phyloP scores from a whole-genome alignment of 2,113 vertebrate species.

The Elephantulus edwardii region DNA sequence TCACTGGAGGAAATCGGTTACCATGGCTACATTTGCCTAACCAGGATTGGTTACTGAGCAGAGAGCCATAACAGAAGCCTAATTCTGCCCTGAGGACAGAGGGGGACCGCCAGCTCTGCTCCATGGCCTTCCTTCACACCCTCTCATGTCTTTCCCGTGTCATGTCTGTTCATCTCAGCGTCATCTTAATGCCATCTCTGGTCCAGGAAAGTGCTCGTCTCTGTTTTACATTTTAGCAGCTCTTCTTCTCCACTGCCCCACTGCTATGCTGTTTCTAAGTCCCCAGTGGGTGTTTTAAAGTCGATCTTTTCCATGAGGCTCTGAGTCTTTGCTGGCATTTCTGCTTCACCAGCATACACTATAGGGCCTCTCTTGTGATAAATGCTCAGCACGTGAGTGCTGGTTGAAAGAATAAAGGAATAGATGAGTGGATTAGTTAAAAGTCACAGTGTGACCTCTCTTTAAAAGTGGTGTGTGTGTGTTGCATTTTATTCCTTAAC shows the following conservation, averaged over 20 bases:
- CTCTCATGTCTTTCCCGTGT: not conserved
- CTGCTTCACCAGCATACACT: not conserved
- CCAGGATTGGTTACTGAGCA: not conserved
- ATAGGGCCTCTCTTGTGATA: not conserved
- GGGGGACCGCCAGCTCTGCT: not conserved
- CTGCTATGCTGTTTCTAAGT: not conserved
- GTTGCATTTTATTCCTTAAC: not conserved
- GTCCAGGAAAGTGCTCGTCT: not conserved
- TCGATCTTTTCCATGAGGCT: not conserved
- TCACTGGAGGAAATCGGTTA: not conserved
- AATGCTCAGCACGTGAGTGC: not conserved
- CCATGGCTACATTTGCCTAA: not conserved
- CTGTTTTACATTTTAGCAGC: accelerated
- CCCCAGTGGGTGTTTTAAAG: not conserved
- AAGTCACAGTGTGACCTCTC: not conserved
- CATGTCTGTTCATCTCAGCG: too few species aligned
- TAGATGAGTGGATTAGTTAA: not conserved
- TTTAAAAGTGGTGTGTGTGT: not conserved
- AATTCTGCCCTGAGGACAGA: not conserved
- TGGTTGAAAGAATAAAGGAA: not conserved
- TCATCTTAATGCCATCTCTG: not conserved
- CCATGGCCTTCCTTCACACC: not conserved
- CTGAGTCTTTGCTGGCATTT: not conserved
- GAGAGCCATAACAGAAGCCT: not conserved
- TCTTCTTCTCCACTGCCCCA: not conserved